These are phyloP conservation scores for Leiothrix lutea DNA, from an alignment of 2,113 vertebrate species.

Conservation along the genomic window DNA sequence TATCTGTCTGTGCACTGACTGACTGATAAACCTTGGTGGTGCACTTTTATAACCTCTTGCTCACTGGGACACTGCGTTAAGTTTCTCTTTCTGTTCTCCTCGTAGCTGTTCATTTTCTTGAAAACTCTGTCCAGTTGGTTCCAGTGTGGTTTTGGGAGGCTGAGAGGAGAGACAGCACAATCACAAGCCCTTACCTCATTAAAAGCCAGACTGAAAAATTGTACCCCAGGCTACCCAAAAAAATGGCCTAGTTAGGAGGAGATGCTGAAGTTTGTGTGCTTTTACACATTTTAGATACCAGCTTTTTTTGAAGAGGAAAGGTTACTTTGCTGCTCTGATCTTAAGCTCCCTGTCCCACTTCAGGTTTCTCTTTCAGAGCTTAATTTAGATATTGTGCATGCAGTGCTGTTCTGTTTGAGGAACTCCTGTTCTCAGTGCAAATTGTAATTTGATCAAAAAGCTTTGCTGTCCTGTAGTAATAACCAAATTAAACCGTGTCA, in stretches of 20 bases:
- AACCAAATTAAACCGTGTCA: not conserved
- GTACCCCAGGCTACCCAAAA: not conserved
- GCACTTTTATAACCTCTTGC: not conserved
- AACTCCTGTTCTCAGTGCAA: not conserved
- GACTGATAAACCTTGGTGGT: not conserved
- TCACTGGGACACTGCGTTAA: not conserved
- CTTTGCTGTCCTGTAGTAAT: not conserved
- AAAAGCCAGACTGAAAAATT: not conserved
- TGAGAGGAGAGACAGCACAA: not conserved
- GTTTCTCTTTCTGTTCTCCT: slow-evolving; percentile 21
- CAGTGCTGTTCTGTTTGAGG: not conserved
- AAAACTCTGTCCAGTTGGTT: not conserved
- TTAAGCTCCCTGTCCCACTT: not conserved
- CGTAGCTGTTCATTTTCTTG: not conserved
- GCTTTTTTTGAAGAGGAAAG: not conserved
- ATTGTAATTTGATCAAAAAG: not conserved
- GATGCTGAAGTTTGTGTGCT: not conserved
- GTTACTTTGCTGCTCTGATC: not conserved
- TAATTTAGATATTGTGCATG: slow-evolving; percentile 18
- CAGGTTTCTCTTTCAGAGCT: not conserved
- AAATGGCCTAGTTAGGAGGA: not conserved
- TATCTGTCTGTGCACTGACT: not conserved
- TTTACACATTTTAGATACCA: not conserved
- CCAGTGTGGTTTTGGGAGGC: not conserved
- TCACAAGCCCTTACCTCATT: not conserved